phyloP scores from a whole-genome alignment of 1,140 invertebrate species.

The Hyposmocoma kahamanoa region DNA sequence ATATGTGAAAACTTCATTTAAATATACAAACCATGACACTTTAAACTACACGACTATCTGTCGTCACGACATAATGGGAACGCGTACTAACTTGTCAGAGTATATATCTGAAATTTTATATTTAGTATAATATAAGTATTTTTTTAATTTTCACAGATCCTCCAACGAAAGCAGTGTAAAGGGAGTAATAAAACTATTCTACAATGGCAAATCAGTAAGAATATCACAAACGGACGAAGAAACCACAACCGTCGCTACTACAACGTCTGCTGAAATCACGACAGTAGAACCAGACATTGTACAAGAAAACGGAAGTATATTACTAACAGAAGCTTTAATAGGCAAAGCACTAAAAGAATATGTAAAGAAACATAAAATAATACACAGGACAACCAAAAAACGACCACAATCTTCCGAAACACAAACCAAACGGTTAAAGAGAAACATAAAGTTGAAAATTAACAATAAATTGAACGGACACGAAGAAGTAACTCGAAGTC shows the following conservation, averaged over 20 bases:
- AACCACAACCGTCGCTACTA: neutral
- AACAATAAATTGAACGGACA: constrained; percentile 43
- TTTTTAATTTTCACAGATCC: constrained; percentile 23
- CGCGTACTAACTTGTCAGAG: too few relatives aligned
- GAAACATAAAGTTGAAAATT: constrained; percentile 22
- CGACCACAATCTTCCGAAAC: too few relatives aligned
- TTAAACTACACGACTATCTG: too few relatives aligned
- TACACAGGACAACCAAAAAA: constrained; percentile 15
- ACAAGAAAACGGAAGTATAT: neutral
- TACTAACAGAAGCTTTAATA: neutral
- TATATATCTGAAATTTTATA: too few relatives aligned
- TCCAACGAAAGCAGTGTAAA: constrained; percentile 27
- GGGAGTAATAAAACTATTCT: constrained; percentile 41
- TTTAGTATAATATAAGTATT: too few relatives aligned
- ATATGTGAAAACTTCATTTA: too few relatives aligned
- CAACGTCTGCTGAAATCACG: neutral
- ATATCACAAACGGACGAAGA: constrained; percentile 21
- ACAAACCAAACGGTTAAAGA: constrained; percentile 16
- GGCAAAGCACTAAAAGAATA: constrained; percentile 25
- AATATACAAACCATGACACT: too few relatives aligned
- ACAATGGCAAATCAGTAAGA: constrained; percentile 42
- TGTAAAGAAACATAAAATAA: constrained; percentile 23
- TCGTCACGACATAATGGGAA: too few relatives aligned
- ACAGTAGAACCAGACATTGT: neutral
- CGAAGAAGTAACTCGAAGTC: neutral